A percentile compares a stretch with the other conserved stretches of the same genome.
phyloP scores from a whole-genome alignment of 2,797 vertebrate species.

The Garrulus glandarius region DNA sequence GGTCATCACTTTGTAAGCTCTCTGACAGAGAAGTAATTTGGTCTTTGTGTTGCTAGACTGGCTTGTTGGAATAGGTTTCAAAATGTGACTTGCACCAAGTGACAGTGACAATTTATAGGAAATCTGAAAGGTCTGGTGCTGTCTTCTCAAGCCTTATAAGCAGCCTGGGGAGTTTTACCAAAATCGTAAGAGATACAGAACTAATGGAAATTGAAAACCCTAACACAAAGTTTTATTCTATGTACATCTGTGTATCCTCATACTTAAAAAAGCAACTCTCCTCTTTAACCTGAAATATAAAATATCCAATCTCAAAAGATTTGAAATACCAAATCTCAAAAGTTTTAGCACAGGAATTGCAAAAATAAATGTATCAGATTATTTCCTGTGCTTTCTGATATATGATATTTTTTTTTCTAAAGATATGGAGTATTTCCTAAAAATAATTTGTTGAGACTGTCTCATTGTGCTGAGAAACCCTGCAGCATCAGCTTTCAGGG shows the following conservation, averaged over 20 bases:
- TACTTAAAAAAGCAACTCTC: background rate
- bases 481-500: background rate
- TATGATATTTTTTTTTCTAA: background rate
- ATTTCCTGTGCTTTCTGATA: background rate
- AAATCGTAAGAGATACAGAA: background rate
- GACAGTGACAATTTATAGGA: background rate
- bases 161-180: background rate
- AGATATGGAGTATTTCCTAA: background rate
- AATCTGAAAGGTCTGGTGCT: background rate
- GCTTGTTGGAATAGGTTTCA: background rate
- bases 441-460: background rate
- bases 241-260: background rate
- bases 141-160: background rate
- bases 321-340: background rate
- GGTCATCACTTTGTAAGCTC: background rate
- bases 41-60: background rate
- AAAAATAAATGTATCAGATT: background rate
- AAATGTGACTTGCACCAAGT: background rate
- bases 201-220: background rate
- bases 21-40: background rate
- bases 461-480: background rate
- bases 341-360: background rate
- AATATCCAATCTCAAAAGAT: background rate
- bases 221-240: background rate
- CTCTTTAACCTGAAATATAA: background rate